A percentile compares a stretch with the other conserved stretches of the same genome.
Evolutionary conservation across 2,888 invertebrate species (phyloP).

Genomic region (Vesta saturnalis): DNA sequence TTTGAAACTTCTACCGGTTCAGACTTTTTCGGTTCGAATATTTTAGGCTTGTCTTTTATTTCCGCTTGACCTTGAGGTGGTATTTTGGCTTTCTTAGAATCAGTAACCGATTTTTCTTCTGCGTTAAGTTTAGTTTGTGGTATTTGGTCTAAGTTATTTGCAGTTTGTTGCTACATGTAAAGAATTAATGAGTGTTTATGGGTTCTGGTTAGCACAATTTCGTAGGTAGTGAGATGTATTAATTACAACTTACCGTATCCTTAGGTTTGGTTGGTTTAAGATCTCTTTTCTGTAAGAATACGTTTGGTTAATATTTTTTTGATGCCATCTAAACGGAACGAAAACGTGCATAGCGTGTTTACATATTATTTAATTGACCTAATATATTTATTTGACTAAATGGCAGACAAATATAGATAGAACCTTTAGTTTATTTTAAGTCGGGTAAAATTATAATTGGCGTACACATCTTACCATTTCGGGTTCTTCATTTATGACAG

Average conservation of each 20-base stretch:
- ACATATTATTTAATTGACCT: too few species aligned
- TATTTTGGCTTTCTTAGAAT: constrained; percentile 47
- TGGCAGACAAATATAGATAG: too few species aligned
- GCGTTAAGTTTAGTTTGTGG: background rate
- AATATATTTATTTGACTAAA: too few species aligned
- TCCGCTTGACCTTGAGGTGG: constrained; percentile 39
- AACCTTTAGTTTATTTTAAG: too few species aligned
- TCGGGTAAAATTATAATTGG: too few species aligned
- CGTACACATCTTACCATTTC: constrained; percentile 55
- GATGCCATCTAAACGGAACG: too few species aligned
- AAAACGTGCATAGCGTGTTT: too few species aligned
- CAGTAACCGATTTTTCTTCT: constrained; percentile 46
- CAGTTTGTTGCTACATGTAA: constrained; percentile 37
- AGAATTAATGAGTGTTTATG: constrained; percentile 16
- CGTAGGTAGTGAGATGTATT: constrained; percentile 2
- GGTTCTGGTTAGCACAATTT: constrained; percentile 16
- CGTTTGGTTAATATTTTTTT: background rate
- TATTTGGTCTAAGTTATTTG: constrained; percentile 46
- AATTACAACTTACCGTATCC: constrained; percentile 55
- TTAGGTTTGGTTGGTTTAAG: constrained; percentile 53
- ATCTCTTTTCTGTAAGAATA: constrained; percentile 48
- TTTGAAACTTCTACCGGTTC: constrained; percentile 44
- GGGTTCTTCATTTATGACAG: constrained; percentile 62
- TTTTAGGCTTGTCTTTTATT: constrained; percentile 50
- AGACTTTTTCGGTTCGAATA: constrained; percentile 48